Base-by-base conservation (phyloP, 2,888 invertebrate genomes). In the Sthenelais limicola region DNA sequence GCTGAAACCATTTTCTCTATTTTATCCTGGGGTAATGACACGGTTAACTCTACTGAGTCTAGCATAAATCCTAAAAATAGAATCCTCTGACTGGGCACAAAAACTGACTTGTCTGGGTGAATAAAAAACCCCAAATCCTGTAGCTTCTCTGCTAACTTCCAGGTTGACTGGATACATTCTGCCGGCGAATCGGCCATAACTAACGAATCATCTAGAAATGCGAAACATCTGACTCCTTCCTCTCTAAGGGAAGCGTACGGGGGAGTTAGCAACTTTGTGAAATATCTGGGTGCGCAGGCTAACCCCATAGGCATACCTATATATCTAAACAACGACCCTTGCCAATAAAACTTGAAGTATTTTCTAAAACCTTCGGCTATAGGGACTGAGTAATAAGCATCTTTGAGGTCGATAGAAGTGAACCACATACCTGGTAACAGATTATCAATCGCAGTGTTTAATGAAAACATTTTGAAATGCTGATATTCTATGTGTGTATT, bases 221-320 rank as follows among this genome's bases (percentile, higher is more conserved):
- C n/a, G 32, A 56, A 56, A 15, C 56, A 21, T n/a, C 28, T 5
- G 18, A 21, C 26, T 7, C 43, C 38, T 35, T 35, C 2, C 12
- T 35, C n/a, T 24, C 66, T 5, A 18, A 35, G 26, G 30, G 35
- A 1, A 5, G 66, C 38, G 24, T 32, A 66, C 1, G 43, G 3
- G 2, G 66, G 66, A 21, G 18, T 66, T 7, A 66, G 66, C n/a
- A 66, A n/a, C 21, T 66, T 66, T 9, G 66, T 66, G 28, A 66
- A 66, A 1, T 26, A 2, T 1, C 43, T 3, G 15, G 66, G 66
- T 18, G 66, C 66, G 43, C 66, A 66, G 15, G 43, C 9, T n/a
- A 66, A 26, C 5, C 66, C 66, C n/a, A 38, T 66, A n/a, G 66
- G 66, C 43, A 66, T n/a, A 1, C 26, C 66, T 38, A 4, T 35